Conservation (phyloP, 2,113 vertebrate genomes). For the Gulo gulo region DNA sequence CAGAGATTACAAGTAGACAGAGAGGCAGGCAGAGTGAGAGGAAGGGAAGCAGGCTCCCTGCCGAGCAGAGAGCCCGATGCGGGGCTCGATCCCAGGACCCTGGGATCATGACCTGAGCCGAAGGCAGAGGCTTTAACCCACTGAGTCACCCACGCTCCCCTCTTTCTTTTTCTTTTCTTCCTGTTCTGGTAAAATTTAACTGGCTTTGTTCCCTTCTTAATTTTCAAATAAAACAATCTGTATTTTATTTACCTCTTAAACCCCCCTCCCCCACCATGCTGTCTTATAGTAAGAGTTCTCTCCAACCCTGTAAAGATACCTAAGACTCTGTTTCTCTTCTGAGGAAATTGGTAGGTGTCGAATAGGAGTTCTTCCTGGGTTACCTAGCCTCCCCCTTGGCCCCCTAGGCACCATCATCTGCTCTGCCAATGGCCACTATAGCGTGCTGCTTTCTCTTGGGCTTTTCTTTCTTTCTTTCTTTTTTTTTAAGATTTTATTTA, state of each 20-base stretch:
- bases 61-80: accelerated
- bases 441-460: neutral
- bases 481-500: too few species aligned
- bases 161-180: neutral
- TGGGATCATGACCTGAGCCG: too few species aligned
- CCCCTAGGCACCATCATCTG: neutral
- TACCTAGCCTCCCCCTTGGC: neutral
- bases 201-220: neutral
- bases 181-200: neutral
- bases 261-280: neutral
- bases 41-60: too few species aligned
- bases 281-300: neutral
- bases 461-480: neutral
- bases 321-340: neutral
- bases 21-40: too few species aligned
- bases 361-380: neutral
- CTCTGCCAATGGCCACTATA: neutral
- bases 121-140: too few species aligned
- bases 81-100: too few species aligned
- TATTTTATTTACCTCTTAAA: neutral
- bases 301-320: neutral
- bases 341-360: neutral
- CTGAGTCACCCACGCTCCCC: too few species aligned
- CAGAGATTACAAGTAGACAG: too few species aligned
- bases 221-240: neutral